phyloP scores from a whole-genome alignment of 2,113 vertebrate genomes.

The Bubalus kerabau region DNA sequence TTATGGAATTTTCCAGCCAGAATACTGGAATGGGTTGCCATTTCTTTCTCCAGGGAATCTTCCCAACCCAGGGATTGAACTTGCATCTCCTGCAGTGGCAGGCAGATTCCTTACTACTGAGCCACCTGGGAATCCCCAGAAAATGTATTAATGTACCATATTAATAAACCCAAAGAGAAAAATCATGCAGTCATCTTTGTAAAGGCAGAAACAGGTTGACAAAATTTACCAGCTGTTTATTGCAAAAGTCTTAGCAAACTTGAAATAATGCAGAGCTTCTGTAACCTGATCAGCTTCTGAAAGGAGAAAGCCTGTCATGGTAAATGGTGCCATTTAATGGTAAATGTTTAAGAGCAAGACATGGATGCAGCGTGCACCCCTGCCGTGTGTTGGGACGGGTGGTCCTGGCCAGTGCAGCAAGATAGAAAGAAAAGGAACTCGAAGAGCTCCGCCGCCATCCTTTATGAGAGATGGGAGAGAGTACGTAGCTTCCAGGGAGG shows the following conservation, averaged over 20 bases:
- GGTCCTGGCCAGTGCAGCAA: neutral
- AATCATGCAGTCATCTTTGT: neutral
- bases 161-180: neutral
- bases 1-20: neutral
- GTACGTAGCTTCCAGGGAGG: neutral
- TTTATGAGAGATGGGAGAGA: neutral
- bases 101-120: neutral
- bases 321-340: neutral
- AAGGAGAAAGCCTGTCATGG: neutral
- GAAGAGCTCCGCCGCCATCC: no score
- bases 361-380: neutral
- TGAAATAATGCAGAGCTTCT: neutral
- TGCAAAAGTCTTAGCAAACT: neutral
- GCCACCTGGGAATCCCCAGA: neutral
- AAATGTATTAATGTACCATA: neutral
- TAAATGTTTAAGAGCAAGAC: neutral
- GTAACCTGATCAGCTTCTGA: neutral
- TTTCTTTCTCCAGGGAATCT: neutral
- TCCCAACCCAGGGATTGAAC: neutral
- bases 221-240: neutral
- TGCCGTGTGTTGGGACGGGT: neutral
- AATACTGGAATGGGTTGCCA: neutral
- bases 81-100: neutral
- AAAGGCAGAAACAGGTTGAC: neutral
- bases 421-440: neutral